Evolutionary conservation across 2,797 vertebrate genomes (phyloP).

Genomic region (Rhynchotus rufescens): DNA sequence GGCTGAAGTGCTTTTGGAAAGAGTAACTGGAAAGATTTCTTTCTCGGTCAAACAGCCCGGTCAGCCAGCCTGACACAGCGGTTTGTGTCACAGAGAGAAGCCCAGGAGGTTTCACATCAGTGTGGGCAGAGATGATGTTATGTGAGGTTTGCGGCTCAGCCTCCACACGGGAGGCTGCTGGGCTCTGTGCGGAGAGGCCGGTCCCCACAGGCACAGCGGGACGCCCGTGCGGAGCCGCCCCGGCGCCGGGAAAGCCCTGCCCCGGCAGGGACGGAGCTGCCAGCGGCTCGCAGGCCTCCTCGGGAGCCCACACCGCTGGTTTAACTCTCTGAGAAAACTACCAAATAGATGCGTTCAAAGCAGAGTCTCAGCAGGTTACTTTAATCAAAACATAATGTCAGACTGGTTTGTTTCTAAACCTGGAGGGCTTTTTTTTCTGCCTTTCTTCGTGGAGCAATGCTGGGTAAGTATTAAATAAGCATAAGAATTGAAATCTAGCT

Average conservation of each 20-base stretch:
- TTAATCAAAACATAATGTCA: neutral
- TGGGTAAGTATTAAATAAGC: slow-evolving; percentile 1
- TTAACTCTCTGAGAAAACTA: neutral
- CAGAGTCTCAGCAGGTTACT: neutral
- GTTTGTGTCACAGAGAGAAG: neutral
- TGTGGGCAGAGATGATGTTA: neutral
- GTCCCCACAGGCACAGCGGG: neutral
- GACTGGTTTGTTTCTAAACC: neutral
- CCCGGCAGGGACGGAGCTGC: too few species aligned
- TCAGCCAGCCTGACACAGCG: neutral
- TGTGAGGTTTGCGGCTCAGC: neutral
- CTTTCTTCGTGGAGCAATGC: neutral
- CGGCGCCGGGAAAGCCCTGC: too few species aligned
- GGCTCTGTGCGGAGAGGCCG: neutral
- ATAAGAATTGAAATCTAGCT: slow-evolving; percentile 41
- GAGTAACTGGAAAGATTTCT: neutral
- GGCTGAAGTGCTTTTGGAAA: neutral
- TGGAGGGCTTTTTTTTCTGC: neutral
- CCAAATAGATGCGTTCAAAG: neutral
- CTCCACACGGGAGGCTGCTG: neutral
- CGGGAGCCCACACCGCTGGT: neutral
- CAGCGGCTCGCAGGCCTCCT: too few species aligned
- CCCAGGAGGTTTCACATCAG: neutral
- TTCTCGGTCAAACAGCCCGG: neutral
- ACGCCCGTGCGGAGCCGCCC: too few species aligned